Base-by-base conservation (phyloP, 1,140 invertebrate genomes). In the Pseudomyrmex sp. region DNA sequence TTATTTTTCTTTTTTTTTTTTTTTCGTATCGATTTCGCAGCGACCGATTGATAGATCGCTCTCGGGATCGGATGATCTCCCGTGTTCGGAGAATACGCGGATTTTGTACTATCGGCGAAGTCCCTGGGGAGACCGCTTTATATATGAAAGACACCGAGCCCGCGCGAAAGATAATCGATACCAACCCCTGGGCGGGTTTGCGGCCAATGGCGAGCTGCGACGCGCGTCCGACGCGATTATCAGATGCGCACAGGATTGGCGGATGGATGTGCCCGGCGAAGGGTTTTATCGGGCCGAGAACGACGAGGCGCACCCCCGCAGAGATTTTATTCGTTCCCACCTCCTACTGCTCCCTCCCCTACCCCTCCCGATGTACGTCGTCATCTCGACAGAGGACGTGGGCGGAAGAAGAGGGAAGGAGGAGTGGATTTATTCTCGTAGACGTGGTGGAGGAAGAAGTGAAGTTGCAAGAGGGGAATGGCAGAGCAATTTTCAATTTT, bases 161-260 rank as follows among this genome's bases (percentile, higher is more conserved):
- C 12, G 58, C 73, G 62, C 82, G 82, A 84, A 84, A 85, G 85
- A 89, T 92, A 89, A 94, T 94, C 93, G 91, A 93, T 93, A 92
- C 93, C 91, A 92, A 89, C 89, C 89, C 91, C 90, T 89, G 91
- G 93, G 93, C 90, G 93, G 91, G 91, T 89, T 85, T 66, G 44
- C 59, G 63, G 44, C 91, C 91, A 91, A 94, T 93, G 85, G 75
- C 52, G 23, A 50, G 23, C 1, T 50, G 58, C 44, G 58, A 63
- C 72, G 63, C 79, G 73, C 84, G 84, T 79, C 44, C 52, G 62
- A 85, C 82, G 76, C 84, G 85, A 90, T 85, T 89, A 88, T 88
- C 90, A 84, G 54, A 58, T 35, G 1, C 44, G 15, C 7, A 18
- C 65, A 8, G 23, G 70, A 93, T 93, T 93, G 93, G 93, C 35